Evolutionary conservation across 1,140 invertebrate genomes (phyloP).

Genomic region (Archivesica marissinica): DNA sequence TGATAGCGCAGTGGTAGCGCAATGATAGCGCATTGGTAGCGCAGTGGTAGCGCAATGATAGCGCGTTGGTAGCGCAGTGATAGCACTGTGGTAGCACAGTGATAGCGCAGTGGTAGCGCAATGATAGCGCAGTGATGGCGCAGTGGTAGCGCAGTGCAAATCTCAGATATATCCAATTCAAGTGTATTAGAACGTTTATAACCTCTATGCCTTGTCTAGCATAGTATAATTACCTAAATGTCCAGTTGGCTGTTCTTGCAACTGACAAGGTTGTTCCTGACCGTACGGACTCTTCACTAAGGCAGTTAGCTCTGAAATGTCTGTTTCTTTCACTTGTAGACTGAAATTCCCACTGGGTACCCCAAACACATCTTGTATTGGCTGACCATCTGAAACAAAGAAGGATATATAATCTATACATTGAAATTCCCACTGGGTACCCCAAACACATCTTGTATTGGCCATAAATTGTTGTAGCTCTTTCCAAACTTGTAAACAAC

Average conservation of each 20-base stretch:
- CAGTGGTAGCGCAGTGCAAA: background rate
- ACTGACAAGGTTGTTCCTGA: background rate
- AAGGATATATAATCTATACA: too few species aligned
- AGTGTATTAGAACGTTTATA: background rate
- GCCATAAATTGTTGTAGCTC: too few species aligned
- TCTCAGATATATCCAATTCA: background rate
- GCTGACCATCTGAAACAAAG: background rate
- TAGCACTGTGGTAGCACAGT: background rate
- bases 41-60: background rate
- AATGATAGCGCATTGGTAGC: background rate
- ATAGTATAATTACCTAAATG: constrained; percentile 20
- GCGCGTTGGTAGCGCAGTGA: background rate
- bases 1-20: background rate
- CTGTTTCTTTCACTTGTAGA: background rate
- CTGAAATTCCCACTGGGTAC: background rate
- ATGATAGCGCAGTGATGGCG: background rate
- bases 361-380: background rate
- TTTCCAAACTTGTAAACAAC: too few species aligned
- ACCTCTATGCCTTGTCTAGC: too few species aligned
- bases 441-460: too few species aligned
- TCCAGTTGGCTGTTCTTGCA: background rate
- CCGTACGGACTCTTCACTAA: constrained; percentile 3
- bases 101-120: background rate
- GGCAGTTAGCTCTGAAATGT: background rate
- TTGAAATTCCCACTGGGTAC: too few species aligned